A percentile compares a stretch with the other conserved stretches of the same genome.
Evolutionary conservation across 2,113 vertebrate species (phyloP).

Genomic region (Aramus guarauna): DNA sequence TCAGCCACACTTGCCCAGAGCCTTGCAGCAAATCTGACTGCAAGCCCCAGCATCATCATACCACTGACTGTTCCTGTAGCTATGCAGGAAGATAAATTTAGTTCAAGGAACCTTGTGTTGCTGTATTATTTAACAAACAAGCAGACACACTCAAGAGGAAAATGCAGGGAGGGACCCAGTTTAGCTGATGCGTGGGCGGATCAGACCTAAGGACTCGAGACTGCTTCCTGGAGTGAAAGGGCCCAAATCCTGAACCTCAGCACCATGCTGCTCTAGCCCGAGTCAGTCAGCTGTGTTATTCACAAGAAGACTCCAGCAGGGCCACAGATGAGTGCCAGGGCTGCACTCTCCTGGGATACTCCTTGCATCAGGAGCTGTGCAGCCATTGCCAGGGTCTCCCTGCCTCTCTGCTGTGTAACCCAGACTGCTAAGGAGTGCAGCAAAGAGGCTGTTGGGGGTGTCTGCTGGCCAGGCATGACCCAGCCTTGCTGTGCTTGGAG

Average conservation of each 20-base stretch:
- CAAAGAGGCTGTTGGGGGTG: not conserved
- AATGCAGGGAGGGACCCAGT: not conserved
- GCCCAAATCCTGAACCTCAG: not conserved
- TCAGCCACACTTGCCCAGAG: not conserved
- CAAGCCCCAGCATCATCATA: not conserved
- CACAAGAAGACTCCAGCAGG: not conserved
- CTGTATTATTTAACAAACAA: constrained; percentile 56
- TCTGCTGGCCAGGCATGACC: fast-evolving
- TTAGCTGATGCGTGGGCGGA: not conserved
- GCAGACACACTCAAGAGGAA: not conserved
- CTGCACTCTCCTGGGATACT: not conserved
- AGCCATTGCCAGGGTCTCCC: not conserved
- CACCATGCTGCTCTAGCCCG: fast-evolving
- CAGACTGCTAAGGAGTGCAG: not conserved
- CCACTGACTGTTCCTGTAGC: constrained; percentile 8
- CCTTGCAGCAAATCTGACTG: not conserved
- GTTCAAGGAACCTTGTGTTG: not conserved
- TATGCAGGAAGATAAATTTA: not conserved
- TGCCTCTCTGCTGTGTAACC: not conserved
- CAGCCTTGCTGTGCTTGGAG: not conserved
- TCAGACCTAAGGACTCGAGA: not conserved
- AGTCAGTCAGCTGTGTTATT: not conserved
- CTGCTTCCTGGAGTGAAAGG: not conserved
- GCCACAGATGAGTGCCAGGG: not conserved
- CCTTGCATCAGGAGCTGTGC: not conserved